Conservation (phyloP, 2,113 vertebrate species). For the Anhinga anhinga region DNA sequence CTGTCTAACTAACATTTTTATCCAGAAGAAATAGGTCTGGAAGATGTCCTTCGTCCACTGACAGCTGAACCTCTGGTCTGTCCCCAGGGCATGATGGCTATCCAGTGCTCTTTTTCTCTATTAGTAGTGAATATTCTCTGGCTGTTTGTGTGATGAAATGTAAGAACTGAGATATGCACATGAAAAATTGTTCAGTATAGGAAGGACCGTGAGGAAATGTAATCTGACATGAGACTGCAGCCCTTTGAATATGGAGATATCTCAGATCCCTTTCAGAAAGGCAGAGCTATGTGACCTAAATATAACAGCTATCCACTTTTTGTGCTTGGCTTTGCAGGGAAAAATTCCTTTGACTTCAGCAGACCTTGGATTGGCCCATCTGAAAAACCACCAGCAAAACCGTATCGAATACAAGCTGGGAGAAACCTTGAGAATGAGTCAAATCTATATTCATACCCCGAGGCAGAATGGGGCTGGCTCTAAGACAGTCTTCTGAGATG, state of each 20-base stretch:
- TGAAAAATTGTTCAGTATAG: background rate
- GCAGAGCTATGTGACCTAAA: background rate
- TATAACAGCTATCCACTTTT: too few relatives aligned
- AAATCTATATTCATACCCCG: rapidly evolving
- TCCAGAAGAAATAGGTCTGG: background rate
- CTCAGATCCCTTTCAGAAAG: background rate
- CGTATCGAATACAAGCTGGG: background rate
- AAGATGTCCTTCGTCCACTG: background rate
- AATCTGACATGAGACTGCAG: background rate
- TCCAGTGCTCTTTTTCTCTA: background rate
- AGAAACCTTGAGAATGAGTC: background rate
- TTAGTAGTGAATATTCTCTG: background rate
- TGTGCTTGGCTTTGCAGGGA: background rate
- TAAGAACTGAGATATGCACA: background rate
- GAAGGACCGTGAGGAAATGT: background rate
- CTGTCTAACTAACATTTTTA: background rate
- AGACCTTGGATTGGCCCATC: background rate
- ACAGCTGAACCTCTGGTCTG: background rate
- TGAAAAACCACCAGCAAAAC: background rate
- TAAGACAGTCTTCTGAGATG: background rate
- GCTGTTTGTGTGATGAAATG: background rate
- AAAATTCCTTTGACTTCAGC: background rate
- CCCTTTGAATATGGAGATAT: background rate
- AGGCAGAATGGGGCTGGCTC: background rate
- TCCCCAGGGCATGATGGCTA: rapidly evolving